phyloP scores from a whole-genome alignment of 2,797 vertebrate species.

The Myotis vivesi region DNA sequence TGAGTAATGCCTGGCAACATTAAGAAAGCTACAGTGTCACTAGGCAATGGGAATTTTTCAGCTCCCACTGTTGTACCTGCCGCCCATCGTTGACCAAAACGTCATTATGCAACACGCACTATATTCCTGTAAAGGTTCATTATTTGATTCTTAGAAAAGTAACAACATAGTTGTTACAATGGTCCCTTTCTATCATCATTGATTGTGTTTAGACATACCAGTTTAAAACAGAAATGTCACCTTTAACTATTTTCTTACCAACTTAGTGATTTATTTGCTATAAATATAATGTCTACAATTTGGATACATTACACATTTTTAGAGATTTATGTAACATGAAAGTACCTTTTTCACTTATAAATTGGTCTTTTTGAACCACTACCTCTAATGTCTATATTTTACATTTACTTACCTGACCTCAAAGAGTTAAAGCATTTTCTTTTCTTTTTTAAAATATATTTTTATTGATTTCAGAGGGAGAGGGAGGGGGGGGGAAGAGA shows the following conservation, averaged over 20 bases:
- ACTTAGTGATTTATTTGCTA: constrained; percentile 1
- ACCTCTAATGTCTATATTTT: not conserved
- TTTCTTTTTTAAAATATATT: not conserved
- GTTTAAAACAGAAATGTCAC: not conserved
- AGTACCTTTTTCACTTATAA: not conserved
- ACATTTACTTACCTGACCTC: constrained; percentile 21
- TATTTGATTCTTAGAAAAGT: constrained; percentile 1
- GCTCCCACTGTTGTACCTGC: not conserved
- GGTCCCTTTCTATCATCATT: not conserved
- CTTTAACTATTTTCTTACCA: constrained; percentile 41
- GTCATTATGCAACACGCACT: not conserved
- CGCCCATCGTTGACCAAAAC: not conserved
- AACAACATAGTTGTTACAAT: not conserved
- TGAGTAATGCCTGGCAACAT: not conserved
- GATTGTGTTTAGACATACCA: constrained; percentile 1
- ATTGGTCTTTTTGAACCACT: constrained; percentile 24
- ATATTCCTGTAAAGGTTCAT: not conserved
- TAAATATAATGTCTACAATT: constrained; percentile 21
- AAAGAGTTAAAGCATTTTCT: not conserved
- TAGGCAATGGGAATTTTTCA: not conserved
- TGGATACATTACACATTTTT: constrained; percentile 39
- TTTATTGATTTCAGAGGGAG: no score
- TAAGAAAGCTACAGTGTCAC: not conserved
- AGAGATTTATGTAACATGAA: constrained; percentile 16
- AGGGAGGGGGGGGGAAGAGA: no score